These are phyloP conservation scores for Archips xylosteana DNA, from an alignment of 2,888 invertebrate species.

Conservation along the genomic window DNA sequence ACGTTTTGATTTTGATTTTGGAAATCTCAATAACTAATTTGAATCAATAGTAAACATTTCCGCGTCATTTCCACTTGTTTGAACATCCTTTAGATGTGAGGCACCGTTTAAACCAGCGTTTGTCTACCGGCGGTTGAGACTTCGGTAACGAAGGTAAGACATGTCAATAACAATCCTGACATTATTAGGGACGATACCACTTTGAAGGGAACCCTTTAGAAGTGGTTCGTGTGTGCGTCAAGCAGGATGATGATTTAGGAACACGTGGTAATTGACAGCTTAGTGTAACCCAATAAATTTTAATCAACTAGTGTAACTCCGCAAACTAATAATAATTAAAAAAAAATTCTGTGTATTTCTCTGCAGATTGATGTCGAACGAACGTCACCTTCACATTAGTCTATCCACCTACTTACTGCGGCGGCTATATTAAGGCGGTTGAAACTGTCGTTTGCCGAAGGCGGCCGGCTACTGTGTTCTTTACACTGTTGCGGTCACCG, in stretches of 20 bases:
- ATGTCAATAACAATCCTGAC: constrained; percentile 36
- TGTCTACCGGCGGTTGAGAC: constrained; percentile 16
- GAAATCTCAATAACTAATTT: background rate
- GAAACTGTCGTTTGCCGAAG: too few relatives aligned
- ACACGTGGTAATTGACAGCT: constrained; percentile 7
- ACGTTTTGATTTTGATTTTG: too few relatives aligned
- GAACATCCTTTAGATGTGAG: constrained; percentile 23
- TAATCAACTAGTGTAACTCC: too few relatives aligned
- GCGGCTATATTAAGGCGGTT: too few relatives aligned
- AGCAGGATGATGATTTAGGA: constrained; percentile 4
- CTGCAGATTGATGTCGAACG: too few relatives aligned
- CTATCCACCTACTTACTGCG: too few relatives aligned
- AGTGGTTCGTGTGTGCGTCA: constrained; percentile 12
- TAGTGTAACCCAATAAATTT: background rate
- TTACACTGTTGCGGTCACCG: too few relatives aligned
- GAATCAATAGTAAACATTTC: constrained; percentile 12
- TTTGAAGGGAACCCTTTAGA: constrained; percentile 17
- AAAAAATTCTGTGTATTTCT: too few relatives aligned
- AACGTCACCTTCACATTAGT: too few relatives aligned
- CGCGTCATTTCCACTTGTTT: constrained; percentile 12
- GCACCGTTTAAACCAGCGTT: constrained; percentile 19
- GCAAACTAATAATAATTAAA: too few relatives aligned
- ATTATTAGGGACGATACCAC: constrained; percentile 30
- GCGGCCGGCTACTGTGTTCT: too few relatives aligned
- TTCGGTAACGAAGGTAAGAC: constrained; percentile 37